phyloP scores from a whole-genome alignment of 2,113 vertebrate genomes.

The Bufo gargarizans region DNA sequence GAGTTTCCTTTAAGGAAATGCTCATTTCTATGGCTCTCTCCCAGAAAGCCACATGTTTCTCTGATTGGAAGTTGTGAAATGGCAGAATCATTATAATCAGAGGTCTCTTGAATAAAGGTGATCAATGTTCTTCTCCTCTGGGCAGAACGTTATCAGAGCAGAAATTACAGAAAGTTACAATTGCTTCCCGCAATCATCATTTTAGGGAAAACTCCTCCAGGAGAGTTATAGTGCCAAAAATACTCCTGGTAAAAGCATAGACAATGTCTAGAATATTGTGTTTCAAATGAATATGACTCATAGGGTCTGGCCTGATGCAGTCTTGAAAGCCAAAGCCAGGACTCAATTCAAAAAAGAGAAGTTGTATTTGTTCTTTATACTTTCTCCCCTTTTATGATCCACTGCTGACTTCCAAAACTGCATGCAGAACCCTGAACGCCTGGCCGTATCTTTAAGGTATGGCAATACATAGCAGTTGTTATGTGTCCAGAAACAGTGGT shows the following conservation, averaged over 20 bases:
- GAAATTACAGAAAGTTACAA: slow-evolving; percentile 2
- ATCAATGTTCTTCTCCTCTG: slow-evolving; percentile 21
- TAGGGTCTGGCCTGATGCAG: too few species aligned
- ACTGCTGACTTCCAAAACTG: too few species aligned
- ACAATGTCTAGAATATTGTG: too few species aligned
- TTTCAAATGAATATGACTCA: too few species aligned
- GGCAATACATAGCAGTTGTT: too few species aligned
- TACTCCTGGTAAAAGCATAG: not conserved
- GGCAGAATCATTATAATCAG: slow-evolving; percentile 40
- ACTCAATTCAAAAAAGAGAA: too few species aligned
- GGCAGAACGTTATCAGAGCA: slow-evolving; percentile 19
- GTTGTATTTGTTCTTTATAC: too few species aligned
- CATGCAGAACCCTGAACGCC: too few species aligned
- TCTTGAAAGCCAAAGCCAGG: too few species aligned
- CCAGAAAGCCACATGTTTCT: not conserved
- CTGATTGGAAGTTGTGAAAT: slow-evolving; percentile 22
- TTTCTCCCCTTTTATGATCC: too few species aligned
- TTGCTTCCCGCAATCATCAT: not conserved
- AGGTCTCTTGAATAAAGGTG: slow-evolving; percentile 27
- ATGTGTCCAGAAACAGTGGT: too few species aligned
- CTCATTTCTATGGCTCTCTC: not conserved
- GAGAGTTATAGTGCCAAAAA: not conserved
- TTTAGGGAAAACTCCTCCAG: not conserved
- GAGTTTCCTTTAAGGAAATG: not conserved
- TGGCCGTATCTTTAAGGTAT: too few species aligned